These are phyloP conservation scores for Morone chrysops DNA, from an alignment of 2,113 vertebrate genomes.

Conservation along the genomic window DNA sequence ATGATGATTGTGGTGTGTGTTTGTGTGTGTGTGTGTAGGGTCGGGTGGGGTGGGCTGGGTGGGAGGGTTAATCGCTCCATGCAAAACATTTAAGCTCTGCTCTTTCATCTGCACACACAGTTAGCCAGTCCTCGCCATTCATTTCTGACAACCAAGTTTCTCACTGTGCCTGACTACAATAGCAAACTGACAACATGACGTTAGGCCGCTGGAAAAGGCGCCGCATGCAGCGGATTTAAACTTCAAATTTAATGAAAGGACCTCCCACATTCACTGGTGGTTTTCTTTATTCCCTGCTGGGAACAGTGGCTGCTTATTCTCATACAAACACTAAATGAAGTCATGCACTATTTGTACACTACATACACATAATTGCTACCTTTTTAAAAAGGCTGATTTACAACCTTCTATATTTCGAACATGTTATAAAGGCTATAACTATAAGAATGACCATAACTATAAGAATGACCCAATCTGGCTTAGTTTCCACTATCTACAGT, in stretches of 20 bases:
- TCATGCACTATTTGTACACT: constrained; percentile 1
- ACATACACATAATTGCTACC: constrained; percentile 29
- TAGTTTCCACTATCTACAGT: constrained; percentile 24
- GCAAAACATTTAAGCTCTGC: constrained; percentile 69
- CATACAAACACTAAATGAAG: constrained; percentile 33
- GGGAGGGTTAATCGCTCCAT: constrained; percentile 70
- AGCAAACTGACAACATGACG: constrained; percentile 69
- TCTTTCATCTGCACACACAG: constrained; percentile 76
- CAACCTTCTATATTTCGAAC: constrained; percentile 16
- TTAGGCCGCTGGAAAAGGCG: constrained; percentile 55
- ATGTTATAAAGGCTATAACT: constrained; percentile 29
- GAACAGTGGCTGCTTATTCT: constrained; percentile 56
- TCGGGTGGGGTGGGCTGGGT: constrained; percentile 1
- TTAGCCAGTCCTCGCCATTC: constrained; percentile 72
- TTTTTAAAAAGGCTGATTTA: constrained; percentile 29
- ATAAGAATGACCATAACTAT: constrained; percentile 8
- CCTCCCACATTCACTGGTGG: constrained; percentile 54
- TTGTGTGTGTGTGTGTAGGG: not conserved
- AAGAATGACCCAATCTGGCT: constrained; percentile 43
- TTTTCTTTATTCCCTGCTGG: constrained; percentile 62
- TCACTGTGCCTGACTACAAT: constrained; percentile 66
- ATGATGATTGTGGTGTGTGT: constrained; percentile 1
- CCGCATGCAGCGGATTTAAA: constrained; percentile 70
- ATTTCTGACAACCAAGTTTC: constrained; percentile 69
- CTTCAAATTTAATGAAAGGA: constrained; percentile 73